Evolutionary conservation across 2,797 vertebrate species (phyloP).

Genomic region (Phataginus tricuspis): DNA sequence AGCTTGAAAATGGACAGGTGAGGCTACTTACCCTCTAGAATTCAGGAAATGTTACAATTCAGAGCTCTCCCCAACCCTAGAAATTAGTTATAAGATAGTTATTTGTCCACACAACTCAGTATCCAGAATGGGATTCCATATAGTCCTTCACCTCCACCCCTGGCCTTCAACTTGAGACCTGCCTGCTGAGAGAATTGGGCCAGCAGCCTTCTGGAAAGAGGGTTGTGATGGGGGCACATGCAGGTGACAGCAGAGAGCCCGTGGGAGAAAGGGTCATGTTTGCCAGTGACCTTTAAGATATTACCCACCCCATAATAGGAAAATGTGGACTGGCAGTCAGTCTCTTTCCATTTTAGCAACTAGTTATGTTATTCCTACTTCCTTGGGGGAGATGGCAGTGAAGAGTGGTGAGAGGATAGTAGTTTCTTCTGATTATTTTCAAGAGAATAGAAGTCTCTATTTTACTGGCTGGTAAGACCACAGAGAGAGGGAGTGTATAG

Average conservation of each 20-base stretch:
- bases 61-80: not conserved
- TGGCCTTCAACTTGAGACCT: not conserved
- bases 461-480: not conserved
- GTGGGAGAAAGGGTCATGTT: not conserved
- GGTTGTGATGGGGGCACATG: accelerated
- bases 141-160: not conserved
- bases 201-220: not conserved
- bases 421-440: not conserved
- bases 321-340: not conserved
- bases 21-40: not conserved
- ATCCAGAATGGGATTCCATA: not conserved
- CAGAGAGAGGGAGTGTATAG: not conserved
- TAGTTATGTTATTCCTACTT: not conserved
- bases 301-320: not conserved
- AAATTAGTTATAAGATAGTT: not conserved
- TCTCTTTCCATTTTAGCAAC: not conserved
- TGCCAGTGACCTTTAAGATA: not conserved
- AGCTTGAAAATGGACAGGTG: not conserved
- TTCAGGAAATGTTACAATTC: not conserved
- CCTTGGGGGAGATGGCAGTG: not conserved
- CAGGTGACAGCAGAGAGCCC: not conserved
- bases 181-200: not conserved
- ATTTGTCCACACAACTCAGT: not conserved
- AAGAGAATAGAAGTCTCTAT: not conserved
- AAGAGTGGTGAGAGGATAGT: not conserved